Percentiles rank a stretch among this genome's conserved stretches.
Conservation (phyloP, 2,113 vertebrate species). For the Eidolon helvum region DNA sequence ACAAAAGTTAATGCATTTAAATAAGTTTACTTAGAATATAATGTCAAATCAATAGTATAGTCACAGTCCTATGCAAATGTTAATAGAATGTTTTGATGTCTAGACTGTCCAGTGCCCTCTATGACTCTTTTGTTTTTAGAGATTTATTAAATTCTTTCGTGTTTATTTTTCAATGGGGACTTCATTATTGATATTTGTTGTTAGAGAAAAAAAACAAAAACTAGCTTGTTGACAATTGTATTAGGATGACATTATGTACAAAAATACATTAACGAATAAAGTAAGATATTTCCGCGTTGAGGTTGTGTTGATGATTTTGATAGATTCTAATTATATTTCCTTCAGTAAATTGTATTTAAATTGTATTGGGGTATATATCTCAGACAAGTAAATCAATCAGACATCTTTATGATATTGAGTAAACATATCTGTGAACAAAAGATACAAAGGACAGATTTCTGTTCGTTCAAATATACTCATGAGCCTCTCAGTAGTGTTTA, state of each 20-base stretch:
- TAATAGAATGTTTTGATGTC: background rate
- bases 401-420: background rate
- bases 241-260: background rate
- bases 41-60: background rate
- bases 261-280: background rate
- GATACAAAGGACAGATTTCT: background rate
- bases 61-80: background rate
- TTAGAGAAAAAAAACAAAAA: background rate
- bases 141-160: background rate
- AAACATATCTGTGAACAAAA: background rate
- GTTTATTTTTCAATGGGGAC: background rate
- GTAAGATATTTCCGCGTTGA: background rate
- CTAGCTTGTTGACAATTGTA: background rate
- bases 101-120: background rate
- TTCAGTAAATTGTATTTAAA: background rate
- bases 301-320: background rate
- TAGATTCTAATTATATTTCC: background rate
- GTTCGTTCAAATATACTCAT: background rate
- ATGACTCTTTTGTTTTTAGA: background rate
- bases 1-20: background rate
- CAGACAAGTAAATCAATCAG: background rate
- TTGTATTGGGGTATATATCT: background rate
- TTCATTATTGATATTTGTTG: background rate
- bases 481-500: background rate
- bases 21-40: background rate